These are phyloP conservation scores for Rhadina sibilatrix DNA, from an alignment of 2,113 vertebrate genomes.

Conservation along the genomic window DNA sequence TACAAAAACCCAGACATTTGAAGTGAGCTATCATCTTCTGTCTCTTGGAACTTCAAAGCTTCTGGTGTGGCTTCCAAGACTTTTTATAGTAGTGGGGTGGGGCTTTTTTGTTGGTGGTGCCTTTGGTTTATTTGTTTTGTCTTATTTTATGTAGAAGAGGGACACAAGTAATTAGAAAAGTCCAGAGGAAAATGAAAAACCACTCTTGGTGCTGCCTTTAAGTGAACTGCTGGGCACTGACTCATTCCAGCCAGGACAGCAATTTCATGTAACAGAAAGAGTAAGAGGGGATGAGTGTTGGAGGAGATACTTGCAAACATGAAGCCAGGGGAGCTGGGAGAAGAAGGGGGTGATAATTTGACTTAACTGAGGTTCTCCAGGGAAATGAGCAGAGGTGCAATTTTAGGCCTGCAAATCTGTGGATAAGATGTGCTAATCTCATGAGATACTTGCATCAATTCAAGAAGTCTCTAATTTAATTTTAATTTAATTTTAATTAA, in stretches of 20 bases:
- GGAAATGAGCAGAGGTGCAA: background rate
- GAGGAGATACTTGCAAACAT: background rate
- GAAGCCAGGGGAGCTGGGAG: background rate
- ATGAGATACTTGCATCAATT: background rate
- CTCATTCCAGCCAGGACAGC: background rate
- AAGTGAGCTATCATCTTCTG: background rate
- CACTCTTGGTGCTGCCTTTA: background rate
- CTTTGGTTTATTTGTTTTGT: background rate
- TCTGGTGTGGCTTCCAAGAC: background rate
- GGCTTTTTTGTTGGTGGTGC: background rate
- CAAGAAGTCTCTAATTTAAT: background rate
- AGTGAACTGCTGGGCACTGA: background rate
- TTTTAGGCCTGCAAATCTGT: background rate
- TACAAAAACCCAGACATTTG: background rate
- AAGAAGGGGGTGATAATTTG: background rate
- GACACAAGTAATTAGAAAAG: background rate
- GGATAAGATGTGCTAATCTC: background rate
- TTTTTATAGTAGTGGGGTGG: background rate
- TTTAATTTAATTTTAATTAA: background rate
- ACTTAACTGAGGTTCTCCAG: background rate
- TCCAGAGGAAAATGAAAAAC: constrained; percentile 2
- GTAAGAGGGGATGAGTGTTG: background rate
- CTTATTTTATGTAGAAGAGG: background rate
- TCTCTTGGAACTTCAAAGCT: background rate
- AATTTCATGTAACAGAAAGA: background rate